Conservation (phyloP, 2,888 invertebrate genomes). For the Chymomyza caudatula region DNA sequence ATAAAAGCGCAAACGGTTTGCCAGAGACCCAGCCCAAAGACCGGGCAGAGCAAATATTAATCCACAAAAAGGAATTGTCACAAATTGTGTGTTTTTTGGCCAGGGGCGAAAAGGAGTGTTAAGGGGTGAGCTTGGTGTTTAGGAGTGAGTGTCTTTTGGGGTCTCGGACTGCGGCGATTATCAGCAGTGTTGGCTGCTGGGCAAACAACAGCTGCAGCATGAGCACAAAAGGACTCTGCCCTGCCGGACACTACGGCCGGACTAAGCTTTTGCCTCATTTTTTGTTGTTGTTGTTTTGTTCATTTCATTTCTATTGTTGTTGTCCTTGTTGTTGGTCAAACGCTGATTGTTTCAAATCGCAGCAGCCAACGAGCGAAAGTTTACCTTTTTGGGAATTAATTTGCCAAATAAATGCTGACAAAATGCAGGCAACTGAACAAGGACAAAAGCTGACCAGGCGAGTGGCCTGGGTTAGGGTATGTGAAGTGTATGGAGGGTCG, state of each 20-base stretch:
- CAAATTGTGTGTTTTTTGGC: slow-evolving; percentile 54
- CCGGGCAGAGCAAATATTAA: slow-evolving; percentile 63
- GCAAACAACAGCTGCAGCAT: slow-evolving; percentile 64
- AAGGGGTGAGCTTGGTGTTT: too few relatives aligned
- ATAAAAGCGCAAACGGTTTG: slow-evolving; percentile 64
- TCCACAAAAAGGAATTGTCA: slow-evolving; percentile 72
- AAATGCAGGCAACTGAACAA: slow-evolving; percentile 64
- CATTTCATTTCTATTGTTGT: slow-evolving; percentile 5
- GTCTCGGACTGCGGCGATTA: slow-evolving; percentile 36
- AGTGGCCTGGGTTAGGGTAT: background rate
- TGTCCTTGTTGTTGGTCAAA: slow-evolving; percentile 16
- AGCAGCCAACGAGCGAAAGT: slow-evolving; percentile 36
- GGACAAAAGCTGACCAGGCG: slow-evolving; percentile 44
- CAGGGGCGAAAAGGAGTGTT: background rate
- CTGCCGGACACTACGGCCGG: slow-evolving; percentile 17
- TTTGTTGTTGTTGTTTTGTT: slow-evolving; percentile 6
- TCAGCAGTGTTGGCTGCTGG: slow-evolving; percentile 39
- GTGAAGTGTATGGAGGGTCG: background rate
- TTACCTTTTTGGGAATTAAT: slow-evolving; percentile 73
- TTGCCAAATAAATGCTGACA: slow-evolving; percentile 70
- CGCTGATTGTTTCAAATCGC: slow-evolving; percentile 73
- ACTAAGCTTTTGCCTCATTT: background rate
- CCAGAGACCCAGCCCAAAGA: background rate
- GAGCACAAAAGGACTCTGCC: slow-evolving; percentile 44
- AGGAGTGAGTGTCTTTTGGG: slow-evolving; percentile 25